Conservation (phyloP, 2,113 vertebrate genomes). For the Aegithalos caudatus region DNA sequence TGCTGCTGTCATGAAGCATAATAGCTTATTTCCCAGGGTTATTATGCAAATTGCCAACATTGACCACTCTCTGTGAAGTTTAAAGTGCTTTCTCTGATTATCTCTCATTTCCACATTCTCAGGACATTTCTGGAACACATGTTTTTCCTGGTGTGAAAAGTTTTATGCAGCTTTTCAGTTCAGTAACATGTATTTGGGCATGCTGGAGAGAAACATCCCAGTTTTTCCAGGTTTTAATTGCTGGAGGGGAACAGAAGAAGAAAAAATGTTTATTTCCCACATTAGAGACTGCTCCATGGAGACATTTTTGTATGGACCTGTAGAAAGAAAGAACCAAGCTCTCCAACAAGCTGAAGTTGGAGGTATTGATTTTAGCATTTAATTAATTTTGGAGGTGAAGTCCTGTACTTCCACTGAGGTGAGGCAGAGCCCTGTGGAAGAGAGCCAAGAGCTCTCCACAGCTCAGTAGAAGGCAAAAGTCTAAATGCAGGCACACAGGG, state of each 20-base stretch:
- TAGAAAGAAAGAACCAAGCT: not conserved
- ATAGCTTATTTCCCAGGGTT: not conserved
- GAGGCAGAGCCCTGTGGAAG: not conserved
- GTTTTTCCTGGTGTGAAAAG: not conserved
- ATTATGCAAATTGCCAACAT: slow-evolving; percentile 24
- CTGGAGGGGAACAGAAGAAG: not conserved
- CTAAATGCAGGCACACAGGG: not conserved
- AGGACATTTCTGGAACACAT: not conserved
- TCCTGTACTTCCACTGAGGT: rapidly evolving
- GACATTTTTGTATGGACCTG: not conserved
- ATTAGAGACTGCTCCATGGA: not conserved
- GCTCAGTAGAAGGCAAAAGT: not conserved
- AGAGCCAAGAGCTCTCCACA: not conserved
- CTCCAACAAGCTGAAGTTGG: not conserved
- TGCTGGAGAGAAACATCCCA: not conserved
- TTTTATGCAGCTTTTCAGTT: not conserved
- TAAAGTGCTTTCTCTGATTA: not conserved
- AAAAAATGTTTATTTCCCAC: not conserved
- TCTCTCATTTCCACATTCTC: not conserved
- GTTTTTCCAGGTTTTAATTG: not conserved
- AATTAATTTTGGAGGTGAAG: not conserved
- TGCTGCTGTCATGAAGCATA: not conserved
- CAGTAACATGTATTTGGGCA: not conserved
- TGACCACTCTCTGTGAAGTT: slow-evolving; percentile 11
- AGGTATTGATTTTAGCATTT: not conserved